Base-by-base conservation (phyloP, 1,140 invertebrate species). In the Grapholita molesta region DNA sequence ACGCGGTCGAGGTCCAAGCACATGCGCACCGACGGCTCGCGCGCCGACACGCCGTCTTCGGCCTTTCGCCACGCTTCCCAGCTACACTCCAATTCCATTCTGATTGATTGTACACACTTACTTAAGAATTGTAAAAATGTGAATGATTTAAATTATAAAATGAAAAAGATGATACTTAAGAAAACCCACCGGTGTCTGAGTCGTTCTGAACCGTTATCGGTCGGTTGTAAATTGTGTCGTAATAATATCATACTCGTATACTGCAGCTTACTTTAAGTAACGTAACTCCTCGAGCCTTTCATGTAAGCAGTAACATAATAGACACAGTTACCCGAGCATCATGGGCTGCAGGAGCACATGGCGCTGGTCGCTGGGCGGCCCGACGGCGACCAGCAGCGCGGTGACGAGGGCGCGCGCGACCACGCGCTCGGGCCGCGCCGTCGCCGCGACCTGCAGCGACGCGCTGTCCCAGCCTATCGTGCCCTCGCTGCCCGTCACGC, bases 51-150 rank as follows among this genome's bases (percentile, higher is more conserved):
- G 2, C 74, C 72, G 4, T 74, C 69, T 12, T 86, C 83, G 0
- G 69, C 67, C 3, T 79, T 75, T 5, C 80, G 75, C 84, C 85
- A 89, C 4, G 81, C 68, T 18, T 90, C 86, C 86, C 88, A 90
- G 7, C 71, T 73, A 9, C 84, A 82, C 15, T 84, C 75, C 23
- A 81, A 3, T 28, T 76, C 68, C 11, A 66, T 18, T 0, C 80
- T 83, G 71, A 11, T 30, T 38, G 12, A 7, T n/a, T n/a, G 35
- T 15, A 38, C 33, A 7, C 18, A 68, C 32, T 30, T 7, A 65
- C 5, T 38, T 66, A n/a, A 35, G 11, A 32, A 15, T 23, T 42
- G 0, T 42, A n/a, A n/a, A n/a, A n/a, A n/a, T n/a, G n/a, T n/a
- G n/a, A n/a, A n/a, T n/a, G n/a, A n/a, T n/a, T n/a, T n/a, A n/a